Conservation (phyloP, 2,888 invertebrate genomes). For the Rhingia rostrata region DNA sequence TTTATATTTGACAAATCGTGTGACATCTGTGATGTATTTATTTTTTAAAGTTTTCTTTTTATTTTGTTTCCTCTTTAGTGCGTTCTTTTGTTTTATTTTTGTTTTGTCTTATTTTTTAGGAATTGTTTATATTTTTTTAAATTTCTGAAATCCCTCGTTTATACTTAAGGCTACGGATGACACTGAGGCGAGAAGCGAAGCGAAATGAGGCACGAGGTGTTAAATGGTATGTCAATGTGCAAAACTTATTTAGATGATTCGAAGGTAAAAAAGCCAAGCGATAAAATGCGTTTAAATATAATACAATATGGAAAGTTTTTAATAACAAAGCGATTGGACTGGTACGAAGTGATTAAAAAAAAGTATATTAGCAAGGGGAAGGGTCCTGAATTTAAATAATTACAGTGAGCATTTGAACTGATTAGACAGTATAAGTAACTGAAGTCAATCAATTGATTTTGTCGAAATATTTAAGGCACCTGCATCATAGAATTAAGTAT, state of each 20-base stretch:
- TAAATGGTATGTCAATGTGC: not conserved
- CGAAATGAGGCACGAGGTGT: not conserved
- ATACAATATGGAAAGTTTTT: too few relatives aligned
- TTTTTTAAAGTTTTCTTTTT: conserved; percentile 19
- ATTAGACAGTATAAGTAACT: too few relatives aligned
- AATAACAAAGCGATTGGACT: too few relatives aligned
- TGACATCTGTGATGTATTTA: conserved; percentile 58
- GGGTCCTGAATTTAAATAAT: too few relatives aligned
- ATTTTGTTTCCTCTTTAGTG: conserved; percentile 22
- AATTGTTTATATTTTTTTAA: conserved; percentile 10
- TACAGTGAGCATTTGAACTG: too few relatives aligned
- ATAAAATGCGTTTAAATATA: too few relatives aligned
- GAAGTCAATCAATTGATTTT: too few relatives aligned
- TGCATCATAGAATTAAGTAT: too few relatives aligned
- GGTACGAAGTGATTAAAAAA: too few relatives aligned
- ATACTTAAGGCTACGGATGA: conserved; percentile 45
- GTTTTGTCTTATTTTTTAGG: conserved; percentile 20
- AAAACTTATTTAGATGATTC: not conserved
- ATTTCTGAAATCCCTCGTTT: conserved; percentile 14
- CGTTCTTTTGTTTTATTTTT: conserved; percentile 26
- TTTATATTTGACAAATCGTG: conserved; percentile 41
- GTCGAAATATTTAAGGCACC: too few relatives aligned
- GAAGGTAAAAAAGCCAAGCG: not conserved
- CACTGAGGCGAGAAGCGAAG: conserved; percentile 30
- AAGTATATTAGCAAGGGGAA: too few relatives aligned